Evolutionary conservation across 2,888 invertebrate species (phyloP).

Genomic region (Pseudoips prasinana): DNA sequence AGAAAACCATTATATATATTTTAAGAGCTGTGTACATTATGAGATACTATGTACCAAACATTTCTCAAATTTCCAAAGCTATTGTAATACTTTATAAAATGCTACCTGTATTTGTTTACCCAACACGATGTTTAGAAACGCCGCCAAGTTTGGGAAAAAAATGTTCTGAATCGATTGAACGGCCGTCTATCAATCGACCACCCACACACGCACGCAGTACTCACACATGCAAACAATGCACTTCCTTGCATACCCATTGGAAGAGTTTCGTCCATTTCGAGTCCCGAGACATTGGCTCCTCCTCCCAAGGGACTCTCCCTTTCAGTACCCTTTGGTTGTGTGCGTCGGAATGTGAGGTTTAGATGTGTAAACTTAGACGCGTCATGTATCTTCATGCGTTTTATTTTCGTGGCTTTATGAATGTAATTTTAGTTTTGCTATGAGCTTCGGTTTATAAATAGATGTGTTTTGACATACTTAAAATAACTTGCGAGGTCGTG

Average conservation of each 20-base stretch:
- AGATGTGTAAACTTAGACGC: conserved; percentile 46
- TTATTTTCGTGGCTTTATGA: conserved; percentile 49
- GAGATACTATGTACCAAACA: too few species aligned
- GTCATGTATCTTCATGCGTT: conserved; percentile 44
- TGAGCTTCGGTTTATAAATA: conserved; percentile 22
- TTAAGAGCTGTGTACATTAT: too few species aligned
- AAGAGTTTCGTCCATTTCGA: conserved; percentile 71
- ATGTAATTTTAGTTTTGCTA: conserved; percentile 34
- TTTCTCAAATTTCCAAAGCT: too few species aligned
- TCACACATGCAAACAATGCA: conserved; percentile 58
- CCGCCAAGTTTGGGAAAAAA: conserved; percentile 10
- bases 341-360: conserved; percentile 41
- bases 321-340: conserved; percentile 48
- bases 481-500: background rate
- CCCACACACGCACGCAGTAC: conserved; percentile 36
- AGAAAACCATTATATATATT: too few species aligned
- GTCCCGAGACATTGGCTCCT: conserved; percentile 74
- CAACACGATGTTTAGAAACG: conserved; percentile 22
- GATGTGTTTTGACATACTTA: conserved; percentile 15
- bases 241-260: conserved; percentile 76
- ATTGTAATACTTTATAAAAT: too few species aligned
- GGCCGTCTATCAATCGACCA: conserved; percentile 47
- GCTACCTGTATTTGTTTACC: conserved; percentile 9
- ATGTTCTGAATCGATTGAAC: conserved; percentile 45
- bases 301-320: conserved; percentile 81